Evolutionary conservation across 2,797 vertebrate genomes (phyloP).

Genomic region (Gymnothorax javanicus): DNA sequence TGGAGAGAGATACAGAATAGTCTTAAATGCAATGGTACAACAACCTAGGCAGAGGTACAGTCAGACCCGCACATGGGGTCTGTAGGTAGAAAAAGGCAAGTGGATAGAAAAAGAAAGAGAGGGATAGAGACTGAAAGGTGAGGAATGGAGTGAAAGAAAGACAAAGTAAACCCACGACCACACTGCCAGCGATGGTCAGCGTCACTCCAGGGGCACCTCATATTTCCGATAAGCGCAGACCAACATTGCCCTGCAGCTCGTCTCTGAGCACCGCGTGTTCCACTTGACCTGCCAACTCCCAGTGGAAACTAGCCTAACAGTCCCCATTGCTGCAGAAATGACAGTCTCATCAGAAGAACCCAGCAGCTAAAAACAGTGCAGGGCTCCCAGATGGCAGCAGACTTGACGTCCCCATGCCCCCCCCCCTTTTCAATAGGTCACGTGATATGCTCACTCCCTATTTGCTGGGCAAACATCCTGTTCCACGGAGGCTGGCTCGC

Average conservation of each 20-base stretch:
- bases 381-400: neutral
- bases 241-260: neutral
- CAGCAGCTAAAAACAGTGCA: neutral
- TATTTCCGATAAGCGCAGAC: neutral
- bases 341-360: neutral
- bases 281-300: neutral
- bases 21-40: no score
- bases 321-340: neutral
- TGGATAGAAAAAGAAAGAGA: neutral
- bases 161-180: neutral
- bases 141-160: neutral
- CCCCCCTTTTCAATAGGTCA: neutral
- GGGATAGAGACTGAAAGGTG: neutral
- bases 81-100: neutral
- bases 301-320: neutral
- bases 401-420: neutral
- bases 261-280: neutral
- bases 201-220: neutral
- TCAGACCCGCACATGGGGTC: neutral
- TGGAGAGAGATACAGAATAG: neutral
- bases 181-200: neutral
- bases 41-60: no score
- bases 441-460: neutral
- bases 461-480: slow-evolving; percentile 4
- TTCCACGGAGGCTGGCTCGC: neutral